Evolutionary conservation across 2,888 invertebrate genomes (phyloP).

Genomic region (Bugulina stolonifera): DNA sequence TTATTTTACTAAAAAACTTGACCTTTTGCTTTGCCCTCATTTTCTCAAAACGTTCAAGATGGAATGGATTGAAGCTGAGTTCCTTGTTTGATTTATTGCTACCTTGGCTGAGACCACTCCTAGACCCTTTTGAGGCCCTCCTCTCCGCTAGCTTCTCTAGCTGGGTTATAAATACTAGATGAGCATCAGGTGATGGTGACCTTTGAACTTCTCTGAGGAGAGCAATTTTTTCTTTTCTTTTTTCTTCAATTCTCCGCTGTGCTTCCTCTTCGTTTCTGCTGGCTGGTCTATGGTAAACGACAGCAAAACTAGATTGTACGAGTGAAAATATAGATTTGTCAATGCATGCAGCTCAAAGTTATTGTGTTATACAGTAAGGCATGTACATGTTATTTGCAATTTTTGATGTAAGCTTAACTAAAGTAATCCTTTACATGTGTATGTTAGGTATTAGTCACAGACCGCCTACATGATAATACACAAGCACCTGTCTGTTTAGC

Average conservation of each 20-base stretch:
- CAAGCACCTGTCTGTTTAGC: too few relatives aligned
- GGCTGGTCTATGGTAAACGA: background rate
- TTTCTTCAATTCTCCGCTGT: constrained; percentile 1
- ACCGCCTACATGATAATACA: too few relatives aligned
- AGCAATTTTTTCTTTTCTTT: background rate
- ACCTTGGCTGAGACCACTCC: too few relatives aligned
- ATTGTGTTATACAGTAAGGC: too few relatives aligned
- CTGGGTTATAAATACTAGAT: constrained; percentile 15
- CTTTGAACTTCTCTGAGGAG: background rate
- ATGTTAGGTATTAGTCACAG: too few relatives aligned
- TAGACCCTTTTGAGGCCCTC: background rate
- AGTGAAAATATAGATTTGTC: too few relatives aligned
- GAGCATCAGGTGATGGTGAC: constrained; percentile 1
- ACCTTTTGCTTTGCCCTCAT: background rate
- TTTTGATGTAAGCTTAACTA: too few relatives aligned
- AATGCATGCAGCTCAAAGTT: too few relatives aligned
- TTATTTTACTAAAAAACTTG: constrained; percentile 23
- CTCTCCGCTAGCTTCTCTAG: background rate
- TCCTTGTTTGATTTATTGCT: background rate
- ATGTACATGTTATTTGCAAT: too few relatives aligned
- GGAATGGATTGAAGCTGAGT: constrained; percentile 8
- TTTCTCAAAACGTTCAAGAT: constrained; percentile 13
- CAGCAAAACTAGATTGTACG: too few relatives aligned
- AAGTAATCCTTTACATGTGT: too few relatives aligned
- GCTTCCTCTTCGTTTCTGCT: constrained; percentile 16